Conservation (phyloP, 2,888 invertebrate species). For the Strigamia crassipes region DNA sequence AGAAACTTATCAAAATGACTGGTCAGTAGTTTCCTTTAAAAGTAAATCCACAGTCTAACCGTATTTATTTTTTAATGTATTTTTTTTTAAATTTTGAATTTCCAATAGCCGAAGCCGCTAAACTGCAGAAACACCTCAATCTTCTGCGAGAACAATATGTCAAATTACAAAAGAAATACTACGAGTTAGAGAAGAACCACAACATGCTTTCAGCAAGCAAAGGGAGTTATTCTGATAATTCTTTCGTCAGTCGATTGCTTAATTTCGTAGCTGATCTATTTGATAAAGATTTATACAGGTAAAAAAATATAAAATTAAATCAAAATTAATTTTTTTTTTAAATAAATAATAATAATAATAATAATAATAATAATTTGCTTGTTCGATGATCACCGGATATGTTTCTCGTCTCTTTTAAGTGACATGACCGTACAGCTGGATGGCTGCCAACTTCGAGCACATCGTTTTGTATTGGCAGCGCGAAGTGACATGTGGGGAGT, state of each 20-base stretch:
- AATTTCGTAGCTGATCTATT: slow-evolving; percentile 81
- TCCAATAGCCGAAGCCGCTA: slow-evolving; percentile 59
- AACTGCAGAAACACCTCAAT: slow-evolving; percentile 78
- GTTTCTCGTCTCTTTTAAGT: slow-evolving; percentile 60
- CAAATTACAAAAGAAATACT: slow-evolving; percentile 79
- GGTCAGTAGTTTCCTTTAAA: not conserved
- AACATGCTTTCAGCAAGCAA: slow-evolving; percentile 74
- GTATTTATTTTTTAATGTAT: not conserved
- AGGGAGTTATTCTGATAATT: slow-evolving; percentile 67
- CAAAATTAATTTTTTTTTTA: too few relatives aligned
- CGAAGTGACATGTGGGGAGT: slow-evolving; percentile 86
- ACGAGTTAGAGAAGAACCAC: slow-evolving; percentile 82
- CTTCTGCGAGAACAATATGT: slow-evolving; percentile 89
- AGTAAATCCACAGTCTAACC: not conserved
- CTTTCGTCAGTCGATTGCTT: slow-evolving; percentile 82
- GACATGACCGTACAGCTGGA: slow-evolving; percentile 79
- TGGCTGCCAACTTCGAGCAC: slow-evolving; percentile 75
- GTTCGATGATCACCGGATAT: not conserved
- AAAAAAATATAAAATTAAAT: slow-evolving; percentile 14
- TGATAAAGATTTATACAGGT: slow-evolving; percentile 69
- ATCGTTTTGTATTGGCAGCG: slow-evolving; percentile 86
- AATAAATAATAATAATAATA: not conserved
- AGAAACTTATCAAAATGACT: not conserved
- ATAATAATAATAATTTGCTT: not conserved
- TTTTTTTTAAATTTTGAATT: not conserved